Conservation (phyloP, 2,888 invertebrate genomes). For the Fragum fragum region DNA sequence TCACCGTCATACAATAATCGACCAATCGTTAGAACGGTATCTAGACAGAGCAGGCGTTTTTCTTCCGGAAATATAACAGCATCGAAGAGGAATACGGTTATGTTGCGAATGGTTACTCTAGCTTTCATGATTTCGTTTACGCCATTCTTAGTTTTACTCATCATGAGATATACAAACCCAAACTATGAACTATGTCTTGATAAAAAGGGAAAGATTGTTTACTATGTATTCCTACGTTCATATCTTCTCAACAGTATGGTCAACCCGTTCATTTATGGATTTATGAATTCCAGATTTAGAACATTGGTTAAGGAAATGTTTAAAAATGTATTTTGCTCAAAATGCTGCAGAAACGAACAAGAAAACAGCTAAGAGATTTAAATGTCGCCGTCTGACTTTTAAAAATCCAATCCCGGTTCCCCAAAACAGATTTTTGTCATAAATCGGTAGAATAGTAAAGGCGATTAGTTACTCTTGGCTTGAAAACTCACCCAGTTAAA, state of each 20-base stretch:
- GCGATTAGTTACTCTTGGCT: no score
- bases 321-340: conserved; percentile 43
- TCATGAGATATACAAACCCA: conserved; percentile 57
- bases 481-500: no score
- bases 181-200: conserved; percentile 38
- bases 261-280: conserved; percentile 64
- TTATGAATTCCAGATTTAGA: conserved; percentile 60
- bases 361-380: no score
- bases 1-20: not conserved
- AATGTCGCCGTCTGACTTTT: no score
- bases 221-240: conserved; percentile 54
- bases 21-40: not conserved
- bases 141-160: conserved; percentile 55
- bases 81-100: conserved; percentile 52
- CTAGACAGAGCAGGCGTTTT: conserved; percentile 23
- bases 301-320: conserved; percentile 53
- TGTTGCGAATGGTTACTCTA: conserved; percentile 67
- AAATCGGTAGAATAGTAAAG: no score
- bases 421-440: no score
- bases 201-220: conserved; percentile 46
- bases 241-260: conserved; percentile 66
- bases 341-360: conserved; percentile 31
- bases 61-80: conserved; percentile 17
- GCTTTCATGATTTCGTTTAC: conserved; percentile 64
- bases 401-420: no score